These are phyloP conservation scores for Carassius auratus DNA, from an alignment of 2,113 vertebrate species.

Conservation along the genomic window DNA sequence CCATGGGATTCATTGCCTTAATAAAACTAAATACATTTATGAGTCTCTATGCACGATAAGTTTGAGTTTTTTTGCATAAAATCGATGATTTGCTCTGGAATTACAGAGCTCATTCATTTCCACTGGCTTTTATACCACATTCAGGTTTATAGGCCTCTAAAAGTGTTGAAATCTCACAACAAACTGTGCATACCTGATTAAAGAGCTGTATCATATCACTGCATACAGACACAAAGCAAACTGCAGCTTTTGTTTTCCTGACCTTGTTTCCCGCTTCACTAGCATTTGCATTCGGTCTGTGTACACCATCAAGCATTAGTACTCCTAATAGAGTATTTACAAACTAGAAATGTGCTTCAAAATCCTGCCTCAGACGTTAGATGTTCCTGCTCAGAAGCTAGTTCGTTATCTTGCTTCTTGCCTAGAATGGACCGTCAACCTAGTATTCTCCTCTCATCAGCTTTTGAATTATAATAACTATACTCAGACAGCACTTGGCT, in stretches of 20 bases:
- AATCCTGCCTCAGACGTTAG: not conserved
- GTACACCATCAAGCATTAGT: slow-evolving; percentile 5
- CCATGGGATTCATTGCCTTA: slow-evolving; percentile 9
- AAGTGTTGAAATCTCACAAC: slow-evolving; percentile 26
- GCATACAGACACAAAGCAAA: slow-evolving; percentile 11
- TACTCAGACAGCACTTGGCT: slow-evolving; percentile 22
- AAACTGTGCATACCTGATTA: slow-evolving; percentile 51
- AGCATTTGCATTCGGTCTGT: slow-evolving; percentile 18
- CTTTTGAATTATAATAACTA: not conserved
- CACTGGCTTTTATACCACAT: not conserved
- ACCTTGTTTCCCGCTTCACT: slow-evolving; percentile 32
- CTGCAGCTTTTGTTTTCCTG: slow-evolving; percentile 42
- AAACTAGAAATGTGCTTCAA: not conserved
- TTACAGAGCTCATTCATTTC: not conserved
- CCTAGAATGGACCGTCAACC: slow-evolving; percentile 25
- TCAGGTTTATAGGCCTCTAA: slow-evolving; percentile 35
- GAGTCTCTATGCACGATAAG: slow-evolving; percentile 26
- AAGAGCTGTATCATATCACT: slow-evolving; percentile 30
- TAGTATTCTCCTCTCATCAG: not conserved
- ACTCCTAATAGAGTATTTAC: slow-evolving; percentile 28
- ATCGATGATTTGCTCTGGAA: not conserved
- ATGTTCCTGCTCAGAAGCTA: not conserved
- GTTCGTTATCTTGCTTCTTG: not conserved
- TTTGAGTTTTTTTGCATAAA: not conserved
- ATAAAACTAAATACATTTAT: slow-evolving; percentile 38